Evolutionary conservation across 2,113 vertebrate species (phyloP).

Genomic region (Ammodytes dubius): DNA sequence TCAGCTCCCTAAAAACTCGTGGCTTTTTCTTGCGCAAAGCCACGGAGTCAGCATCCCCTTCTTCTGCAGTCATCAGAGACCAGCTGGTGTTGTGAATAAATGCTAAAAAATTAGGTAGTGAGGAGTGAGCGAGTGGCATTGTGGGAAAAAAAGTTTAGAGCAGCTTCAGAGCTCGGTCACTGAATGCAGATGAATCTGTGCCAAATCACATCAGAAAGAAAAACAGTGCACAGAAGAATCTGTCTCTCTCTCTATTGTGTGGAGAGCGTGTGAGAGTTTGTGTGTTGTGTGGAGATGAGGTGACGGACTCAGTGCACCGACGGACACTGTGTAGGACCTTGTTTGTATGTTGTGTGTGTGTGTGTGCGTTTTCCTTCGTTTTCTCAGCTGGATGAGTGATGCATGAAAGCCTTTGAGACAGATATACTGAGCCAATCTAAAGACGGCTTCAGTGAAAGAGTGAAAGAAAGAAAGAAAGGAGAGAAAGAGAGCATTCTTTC

Average conservation of each 20-base stretch:
- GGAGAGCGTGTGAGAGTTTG: constrained; percentile 28
- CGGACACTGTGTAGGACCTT: constrained; percentile 61
- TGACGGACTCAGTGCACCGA: constrained; percentile 43
- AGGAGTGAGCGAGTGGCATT: constrained; percentile 23
- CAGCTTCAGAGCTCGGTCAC: constrained; percentile 31
- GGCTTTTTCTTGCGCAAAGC: constrained; percentile 43
- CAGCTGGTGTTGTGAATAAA: constrained; percentile 20
- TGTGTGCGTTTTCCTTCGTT: constrained; percentile 32
- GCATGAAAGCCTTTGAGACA: constrained; percentile 81
- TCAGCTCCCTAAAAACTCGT: constrained; percentile 46
- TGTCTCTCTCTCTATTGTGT: constrained; percentile 55
- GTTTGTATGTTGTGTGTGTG: constrained; percentile 37
- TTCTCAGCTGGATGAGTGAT: constrained; percentile 76
- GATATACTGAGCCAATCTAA: constrained; percentile 78
- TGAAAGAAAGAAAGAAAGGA: constrained; percentile 71
- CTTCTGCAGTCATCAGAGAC: constrained; percentile 49
- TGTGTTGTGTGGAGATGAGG: constrained; percentile 42
- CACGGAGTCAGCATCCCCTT: constrained; percentile 61
- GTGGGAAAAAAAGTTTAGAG: constrained; percentile 50
- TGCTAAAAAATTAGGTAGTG: neutral
- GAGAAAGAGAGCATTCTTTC: constrained; percentile 65
- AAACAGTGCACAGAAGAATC: constrained; percentile 62
- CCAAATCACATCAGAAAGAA: constrained; percentile 67
- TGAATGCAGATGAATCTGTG: constrained; percentile 64
- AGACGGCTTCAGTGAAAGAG: constrained; percentile 72